Evolutionary conservation across 2,797 vertebrate genomes (phyloP).

Genomic region (Buceros bicornis): DNA sequence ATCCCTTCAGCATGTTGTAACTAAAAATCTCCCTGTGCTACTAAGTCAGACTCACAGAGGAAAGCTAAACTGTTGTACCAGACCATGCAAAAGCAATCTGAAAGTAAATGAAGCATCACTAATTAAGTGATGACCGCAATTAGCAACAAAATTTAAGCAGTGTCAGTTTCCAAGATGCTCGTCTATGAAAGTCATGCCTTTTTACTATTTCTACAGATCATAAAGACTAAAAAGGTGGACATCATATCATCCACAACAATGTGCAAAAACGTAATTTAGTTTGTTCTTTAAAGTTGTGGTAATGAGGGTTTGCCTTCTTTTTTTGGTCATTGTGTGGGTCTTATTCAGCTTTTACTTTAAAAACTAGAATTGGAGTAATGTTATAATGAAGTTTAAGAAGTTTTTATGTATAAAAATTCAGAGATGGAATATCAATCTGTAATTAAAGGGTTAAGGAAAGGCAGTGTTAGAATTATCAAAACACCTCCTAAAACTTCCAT

Average conservation of each 20-base stretch:
- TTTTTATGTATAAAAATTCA: neutral
- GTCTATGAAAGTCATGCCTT: neutral
- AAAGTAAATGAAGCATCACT: slow-evolving; percentile 16
- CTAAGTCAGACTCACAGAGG: neutral
- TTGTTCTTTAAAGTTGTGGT: neutral
- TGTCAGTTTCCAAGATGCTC: neutral
- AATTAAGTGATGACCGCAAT: neutral
- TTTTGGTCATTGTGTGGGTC: neutral
- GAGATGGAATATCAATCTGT: neutral
- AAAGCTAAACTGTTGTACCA: neutral
- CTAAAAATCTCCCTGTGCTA: neutral
- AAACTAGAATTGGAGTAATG: neutral
- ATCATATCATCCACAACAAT: neutral
- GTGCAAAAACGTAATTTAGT: neutral
- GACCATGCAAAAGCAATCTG: neutral
- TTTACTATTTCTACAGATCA: neutral
- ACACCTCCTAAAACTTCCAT: neutral
- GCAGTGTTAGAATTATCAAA: neutral
- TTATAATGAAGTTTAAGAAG: neutral
- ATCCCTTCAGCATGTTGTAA: neutral
- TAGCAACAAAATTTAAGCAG: neutral
- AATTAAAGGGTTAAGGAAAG: neutral
- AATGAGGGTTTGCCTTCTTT: neutral
- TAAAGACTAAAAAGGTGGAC: neutral
- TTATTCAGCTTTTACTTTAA: neutral